Percentiles rank a stretch among this genome's conserved stretches.
Evolutionary conservation across 2,113 vertebrate species (phyloP).

Genomic region (Corvus hawaiiensis): DNA sequence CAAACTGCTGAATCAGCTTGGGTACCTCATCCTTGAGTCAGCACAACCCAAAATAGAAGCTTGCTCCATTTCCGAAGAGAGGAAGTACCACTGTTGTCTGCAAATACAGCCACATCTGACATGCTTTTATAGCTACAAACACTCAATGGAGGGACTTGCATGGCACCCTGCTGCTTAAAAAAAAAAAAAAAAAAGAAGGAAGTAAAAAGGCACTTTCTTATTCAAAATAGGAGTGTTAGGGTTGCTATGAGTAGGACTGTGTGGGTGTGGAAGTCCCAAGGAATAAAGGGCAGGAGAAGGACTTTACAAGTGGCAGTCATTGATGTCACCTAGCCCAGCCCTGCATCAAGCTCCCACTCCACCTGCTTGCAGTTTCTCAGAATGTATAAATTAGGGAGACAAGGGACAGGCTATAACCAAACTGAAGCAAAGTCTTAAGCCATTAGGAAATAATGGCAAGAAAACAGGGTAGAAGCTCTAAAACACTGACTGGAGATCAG

Average conservation of each 20-base stretch:
- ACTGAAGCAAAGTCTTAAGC: neutral
- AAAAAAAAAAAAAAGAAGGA: neutral
- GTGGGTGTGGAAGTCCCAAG: neutral
- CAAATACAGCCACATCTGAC: neutral
- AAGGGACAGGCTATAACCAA: neutral
- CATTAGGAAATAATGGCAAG: neutral
- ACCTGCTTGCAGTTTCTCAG: neutral
- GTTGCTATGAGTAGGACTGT: neutral
- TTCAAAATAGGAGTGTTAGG: neutral
- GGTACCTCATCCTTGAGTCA: conserved; percentile 56
- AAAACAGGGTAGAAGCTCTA: neutral
- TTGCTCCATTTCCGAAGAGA: neutral
- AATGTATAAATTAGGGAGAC: neutral
- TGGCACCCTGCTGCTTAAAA: neutral
- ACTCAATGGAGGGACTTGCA: neutral
- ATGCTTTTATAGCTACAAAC: neutral
- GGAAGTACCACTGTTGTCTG: conserved; percentile 10
- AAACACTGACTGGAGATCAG: neutral
- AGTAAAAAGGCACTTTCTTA: neutral
- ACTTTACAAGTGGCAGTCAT: rapidly evolving
- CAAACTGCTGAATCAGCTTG: conserved; percentile 50
- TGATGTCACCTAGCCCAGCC: neutral
- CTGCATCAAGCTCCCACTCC: neutral
- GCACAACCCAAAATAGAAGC: conserved; percentile 50
- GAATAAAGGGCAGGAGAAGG: neutral